A percentile compares a stretch with the other conserved stretches of the same genome.
Evolutionary conservation across 2,797 vertebrate genomes (phyloP).

Genomic region (Amazona finschi): DNA sequence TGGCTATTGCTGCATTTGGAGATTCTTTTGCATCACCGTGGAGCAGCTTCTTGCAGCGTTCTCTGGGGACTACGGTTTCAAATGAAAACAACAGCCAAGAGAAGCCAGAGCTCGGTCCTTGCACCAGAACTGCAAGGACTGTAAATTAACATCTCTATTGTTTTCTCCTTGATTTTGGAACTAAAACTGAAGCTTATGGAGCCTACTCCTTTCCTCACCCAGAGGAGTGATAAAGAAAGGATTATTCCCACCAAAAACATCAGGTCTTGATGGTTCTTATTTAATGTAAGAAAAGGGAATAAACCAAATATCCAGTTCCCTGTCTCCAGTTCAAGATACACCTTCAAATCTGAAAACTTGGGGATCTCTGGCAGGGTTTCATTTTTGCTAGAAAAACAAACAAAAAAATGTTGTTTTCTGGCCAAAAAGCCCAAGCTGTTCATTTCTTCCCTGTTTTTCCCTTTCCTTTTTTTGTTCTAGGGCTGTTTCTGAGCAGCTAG

Average conservation of each 20-base stretch:
- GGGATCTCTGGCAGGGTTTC: conserved; percentile 5
- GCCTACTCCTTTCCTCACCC: not conserved
- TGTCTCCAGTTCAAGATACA: conserved; percentile 3
- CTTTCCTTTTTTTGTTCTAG: not conserved
- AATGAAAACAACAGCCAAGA: not conserved
- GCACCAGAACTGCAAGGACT: not conserved
- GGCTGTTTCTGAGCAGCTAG: conserved; percentile 44
- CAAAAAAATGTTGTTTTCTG: conserved; percentile 6
- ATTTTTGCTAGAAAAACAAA: conserved; percentile 15
- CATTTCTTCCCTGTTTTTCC: not conserved
- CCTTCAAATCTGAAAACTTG: not conserved
- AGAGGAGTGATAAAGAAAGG: not conserved
- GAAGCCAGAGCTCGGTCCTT: not conserved
- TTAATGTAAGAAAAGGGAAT: conserved; percentile 27
- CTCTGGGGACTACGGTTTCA: not conserved
- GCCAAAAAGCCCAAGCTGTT: conserved; percentile 37
- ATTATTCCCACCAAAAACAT: not conserved
- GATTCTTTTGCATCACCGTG: not conserved
- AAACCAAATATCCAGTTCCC: not conserved
- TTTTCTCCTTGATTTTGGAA: conserved; percentile 18
- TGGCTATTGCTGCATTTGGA: not conserved
- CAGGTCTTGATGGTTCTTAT: not conserved
- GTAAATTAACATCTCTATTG: not conserved
- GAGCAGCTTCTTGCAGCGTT: not conserved
- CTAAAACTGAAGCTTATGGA: not conserved